Conservation (phyloP, 2,888 invertebrate genomes). For the Vannuccia rotundouncinata region DNA sequence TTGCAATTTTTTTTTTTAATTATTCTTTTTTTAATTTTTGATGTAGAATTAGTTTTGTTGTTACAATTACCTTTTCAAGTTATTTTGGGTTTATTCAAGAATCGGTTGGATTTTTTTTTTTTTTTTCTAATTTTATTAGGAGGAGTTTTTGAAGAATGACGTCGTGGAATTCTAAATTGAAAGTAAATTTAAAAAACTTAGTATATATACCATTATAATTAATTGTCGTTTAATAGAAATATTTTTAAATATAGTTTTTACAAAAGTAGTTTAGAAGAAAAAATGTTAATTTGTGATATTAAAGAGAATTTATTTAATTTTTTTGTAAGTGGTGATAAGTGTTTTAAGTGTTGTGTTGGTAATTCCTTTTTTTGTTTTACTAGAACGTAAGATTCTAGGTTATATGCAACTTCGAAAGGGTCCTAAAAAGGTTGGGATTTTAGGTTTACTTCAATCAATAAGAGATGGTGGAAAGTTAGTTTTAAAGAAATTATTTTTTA, state of each 20-base stretch:
- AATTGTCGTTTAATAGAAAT: not conserved
- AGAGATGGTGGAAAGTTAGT: constrained; percentile 68
- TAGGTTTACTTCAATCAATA: constrained; percentile 67
- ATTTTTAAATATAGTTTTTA: not conserved
- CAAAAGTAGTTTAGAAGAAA: too few relatives aligned
- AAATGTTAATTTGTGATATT: too few relatives aligned
- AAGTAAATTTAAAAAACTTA: not conserved
- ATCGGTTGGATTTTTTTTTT: not conserved
- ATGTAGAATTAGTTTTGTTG: constrained; percentile 10
- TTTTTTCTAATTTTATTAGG: constrained; percentile 1
- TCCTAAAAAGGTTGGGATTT: constrained; percentile 66
- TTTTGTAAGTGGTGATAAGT: too few relatives aligned
- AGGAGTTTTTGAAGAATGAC: constrained; percentile 18
- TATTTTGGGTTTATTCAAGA: not conserved
- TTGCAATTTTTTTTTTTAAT: constrained; percentile 17
- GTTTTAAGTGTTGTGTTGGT: too few relatives aligned
- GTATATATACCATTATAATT: not conserved
- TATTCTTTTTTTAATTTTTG: constrained; percentile 12
- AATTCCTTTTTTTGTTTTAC: constrained; percentile 66
- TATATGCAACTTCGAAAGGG: constrained; percentile 70
- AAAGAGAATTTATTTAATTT: too few relatives aligned
- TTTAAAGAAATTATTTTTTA: constrained; percentile 60
- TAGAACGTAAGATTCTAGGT: constrained; percentile 66
- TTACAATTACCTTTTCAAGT: not conserved
- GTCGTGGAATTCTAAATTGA: constrained; percentile 13